These are phyloP conservation scores for Cactoblastis cactorum DNA, from an alignment of 2,888 invertebrate genomes.

Conservation along the genomic window DNA sequence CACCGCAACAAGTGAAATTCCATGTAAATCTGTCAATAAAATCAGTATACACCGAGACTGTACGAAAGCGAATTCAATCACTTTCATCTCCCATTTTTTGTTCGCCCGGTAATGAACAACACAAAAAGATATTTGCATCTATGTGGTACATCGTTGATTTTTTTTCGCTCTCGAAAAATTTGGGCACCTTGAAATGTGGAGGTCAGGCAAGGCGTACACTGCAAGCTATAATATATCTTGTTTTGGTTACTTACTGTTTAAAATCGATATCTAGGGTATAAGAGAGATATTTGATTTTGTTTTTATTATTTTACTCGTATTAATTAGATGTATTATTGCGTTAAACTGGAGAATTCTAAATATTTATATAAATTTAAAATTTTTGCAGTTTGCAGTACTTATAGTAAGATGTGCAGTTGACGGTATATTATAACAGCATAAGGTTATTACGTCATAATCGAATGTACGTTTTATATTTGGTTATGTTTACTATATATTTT, in stretches of 20 bases:
- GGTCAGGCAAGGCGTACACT: constrained; percentile 26
- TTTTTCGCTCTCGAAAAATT: constrained; percentile 48
- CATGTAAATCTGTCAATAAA: constrained; percentile 48
- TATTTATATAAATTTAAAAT: neutral
- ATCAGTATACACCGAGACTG: constrained; percentile 23
- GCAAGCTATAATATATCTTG: constrained; percentile 28
- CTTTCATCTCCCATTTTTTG: constrained; percentile 65
- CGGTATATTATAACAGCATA: no score
- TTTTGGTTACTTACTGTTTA: no score
- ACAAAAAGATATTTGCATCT: constrained; percentile 70
- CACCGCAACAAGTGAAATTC: constrained; percentile 55
- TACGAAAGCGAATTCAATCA: constrained; percentile 67
- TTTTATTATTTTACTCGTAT: no score
- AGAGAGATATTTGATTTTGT: no score
- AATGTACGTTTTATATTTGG: no score
- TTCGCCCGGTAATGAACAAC: constrained; percentile 55
- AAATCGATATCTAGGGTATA: no score
- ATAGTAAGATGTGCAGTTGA: no score
- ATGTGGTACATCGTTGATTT: constrained; percentile 67
- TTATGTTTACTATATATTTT: no score
- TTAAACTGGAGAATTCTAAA: no score
- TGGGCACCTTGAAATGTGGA: constrained; percentile 45
- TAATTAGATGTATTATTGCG: no score
- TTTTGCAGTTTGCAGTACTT: no score
- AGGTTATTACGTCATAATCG: no score